These are phyloP conservation scores for Blastomussa wellsi DNA, from an alignment of 92 coral and sea anemone species.

Conservation along the genomic window DNA sequence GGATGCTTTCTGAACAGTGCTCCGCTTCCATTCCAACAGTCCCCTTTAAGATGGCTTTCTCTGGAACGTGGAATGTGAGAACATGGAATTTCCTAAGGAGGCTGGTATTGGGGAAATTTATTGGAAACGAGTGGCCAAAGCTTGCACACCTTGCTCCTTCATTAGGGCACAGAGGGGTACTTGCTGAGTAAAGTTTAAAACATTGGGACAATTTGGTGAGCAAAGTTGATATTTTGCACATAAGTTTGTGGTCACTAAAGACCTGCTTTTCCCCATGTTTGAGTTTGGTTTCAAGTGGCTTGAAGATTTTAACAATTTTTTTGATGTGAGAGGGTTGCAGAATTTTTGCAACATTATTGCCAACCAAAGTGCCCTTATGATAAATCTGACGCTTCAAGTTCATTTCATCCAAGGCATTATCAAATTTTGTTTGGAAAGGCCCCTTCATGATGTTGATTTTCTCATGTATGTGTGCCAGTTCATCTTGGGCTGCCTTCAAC, in stretches of 20 bases:
- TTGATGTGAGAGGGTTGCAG: constrained; percentile 3
- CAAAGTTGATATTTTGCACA: neutral
- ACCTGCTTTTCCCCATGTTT: neutral
- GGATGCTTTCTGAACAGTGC: constrained; percentile 44
- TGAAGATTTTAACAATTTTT: neutral
- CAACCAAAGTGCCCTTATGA: neutral
- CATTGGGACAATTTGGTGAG: neutral
- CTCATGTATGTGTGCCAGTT: too few relatives aligned
- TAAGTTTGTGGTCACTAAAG: neutral
- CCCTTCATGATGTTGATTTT: too few relatives aligned
- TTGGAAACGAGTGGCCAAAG: constrained; percentile 52
- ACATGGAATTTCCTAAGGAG: constrained; percentile 49
- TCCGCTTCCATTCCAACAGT: constrained; percentile 54
- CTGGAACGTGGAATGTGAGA: constrained; percentile 45
- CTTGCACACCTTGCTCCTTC: constrained; percentile 31
- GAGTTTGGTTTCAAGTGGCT: neutral
- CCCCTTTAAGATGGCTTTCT: constrained; percentile 25
- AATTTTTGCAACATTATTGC: constrained; percentile 1
- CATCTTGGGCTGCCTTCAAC: too few relatives aligned
- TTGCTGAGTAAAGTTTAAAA: neutral
- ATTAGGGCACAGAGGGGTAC: neutral
- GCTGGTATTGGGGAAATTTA: constrained; percentile 20
- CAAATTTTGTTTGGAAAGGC: too few relatives aligned
- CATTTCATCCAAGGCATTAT: too few relatives aligned
- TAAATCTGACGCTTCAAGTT: too few relatives aligned